Conservation (phyloP, 2,113 vertebrate species). For the Xerus inauris region DNA sequence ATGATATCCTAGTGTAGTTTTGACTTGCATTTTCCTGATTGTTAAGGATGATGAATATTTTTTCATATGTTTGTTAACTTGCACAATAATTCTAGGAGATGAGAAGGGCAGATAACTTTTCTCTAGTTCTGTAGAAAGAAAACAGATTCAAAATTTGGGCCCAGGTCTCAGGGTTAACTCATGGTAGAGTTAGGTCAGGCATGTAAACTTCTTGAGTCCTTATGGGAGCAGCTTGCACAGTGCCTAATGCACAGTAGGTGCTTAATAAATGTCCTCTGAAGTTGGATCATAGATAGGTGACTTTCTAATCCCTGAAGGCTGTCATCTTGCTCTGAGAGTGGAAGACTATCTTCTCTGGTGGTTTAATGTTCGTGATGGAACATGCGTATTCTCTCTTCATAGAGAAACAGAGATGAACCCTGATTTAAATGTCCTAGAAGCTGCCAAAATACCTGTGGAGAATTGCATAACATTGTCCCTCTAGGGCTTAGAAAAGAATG, state of each 20-base stretch:
- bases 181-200: neutral
- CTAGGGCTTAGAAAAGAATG: conserved; percentile 53
- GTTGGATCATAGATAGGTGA: neutral
- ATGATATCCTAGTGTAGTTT: too few species aligned
- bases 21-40: too few species aligned
- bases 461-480: conserved; percentile 65
- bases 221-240: neutral
- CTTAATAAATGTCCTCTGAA: neutral
- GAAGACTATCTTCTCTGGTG: neutral
- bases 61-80: conserved; percentile 3
- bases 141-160: conserved; percentile 22
- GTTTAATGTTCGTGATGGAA: neutral
- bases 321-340: neutral
- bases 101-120: neutral
- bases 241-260: neutral
- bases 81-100: neutral
- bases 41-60: neutral
- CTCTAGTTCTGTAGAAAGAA: conserved; percentile 5
- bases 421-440: conserved; percentile 41
- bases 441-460: conserved; percentile 64
- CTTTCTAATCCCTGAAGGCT: neutral
- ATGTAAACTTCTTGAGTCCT: neutral
- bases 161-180: neutral
- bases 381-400: conserved; percentile 11
- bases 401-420: conserved; percentile 55